Evolutionary conservation across 64 coral and sea anemone genomes (phyloP).

Genomic region (Stichodactyla mertensii): DNA sequence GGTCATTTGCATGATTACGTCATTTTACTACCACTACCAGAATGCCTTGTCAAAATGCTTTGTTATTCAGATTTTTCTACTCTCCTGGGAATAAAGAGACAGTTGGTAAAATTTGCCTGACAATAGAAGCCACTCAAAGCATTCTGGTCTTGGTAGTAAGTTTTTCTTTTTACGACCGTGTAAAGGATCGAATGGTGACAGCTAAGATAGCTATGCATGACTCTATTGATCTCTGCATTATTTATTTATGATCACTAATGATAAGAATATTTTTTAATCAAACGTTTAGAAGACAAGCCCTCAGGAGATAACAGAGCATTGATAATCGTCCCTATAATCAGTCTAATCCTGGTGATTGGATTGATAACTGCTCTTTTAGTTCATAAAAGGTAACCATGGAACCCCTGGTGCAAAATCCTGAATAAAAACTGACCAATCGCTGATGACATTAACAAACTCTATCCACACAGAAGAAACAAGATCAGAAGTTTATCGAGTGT

Average conservation of each 20-base stretch:
- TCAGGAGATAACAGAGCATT: not conserved
- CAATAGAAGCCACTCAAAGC: too few species aligned
- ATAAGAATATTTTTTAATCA: not conserved
- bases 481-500: not conserved
- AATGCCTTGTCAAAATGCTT: too few species aligned
- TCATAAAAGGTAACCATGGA: not conserved
- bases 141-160: too few species aligned
- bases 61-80: too few species aligned
- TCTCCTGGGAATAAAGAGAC: too few species aligned
- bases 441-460: not conserved
- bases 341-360: not conserved
- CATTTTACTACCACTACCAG: too few species aligned
- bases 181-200: too few species aligned
- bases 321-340: not conserved
- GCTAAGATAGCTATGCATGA: too few species aligned
- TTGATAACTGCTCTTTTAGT: not conserved
- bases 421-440: not conserved
- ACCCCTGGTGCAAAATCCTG: not conserved
- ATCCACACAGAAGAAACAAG: not conserved
- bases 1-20: too few species aligned
- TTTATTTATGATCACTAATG: not conserved
- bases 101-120: too few species aligned
- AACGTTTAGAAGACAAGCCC: not conserved
- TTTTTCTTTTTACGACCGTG: too few species aligned
- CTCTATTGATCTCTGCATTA: too few species aligned